Base-by-base conservation (phyloP, 2,888 invertebrate species). In the Epistrophella euchroma region DNA sequence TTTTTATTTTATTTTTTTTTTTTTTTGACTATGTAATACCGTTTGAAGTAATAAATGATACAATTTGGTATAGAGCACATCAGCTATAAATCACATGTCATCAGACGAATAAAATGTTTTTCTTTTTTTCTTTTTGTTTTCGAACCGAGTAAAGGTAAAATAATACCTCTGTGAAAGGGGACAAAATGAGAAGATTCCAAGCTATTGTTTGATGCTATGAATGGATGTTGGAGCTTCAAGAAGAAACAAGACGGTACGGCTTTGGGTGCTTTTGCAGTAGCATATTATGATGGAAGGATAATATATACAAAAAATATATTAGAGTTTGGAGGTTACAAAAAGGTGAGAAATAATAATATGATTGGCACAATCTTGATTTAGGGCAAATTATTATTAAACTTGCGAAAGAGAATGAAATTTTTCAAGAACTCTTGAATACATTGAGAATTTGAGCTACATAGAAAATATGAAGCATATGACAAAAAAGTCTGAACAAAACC, bases 71-170 rank as follows among this genome's bases (percentile, higher is more conserved):
- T 66, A 52, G 37, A 52, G 71, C 52, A 47, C 72, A 72, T 75
- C 56, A 68, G 47, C 72, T 45, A 77, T 85, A 85, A 85, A 85
- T 85, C 85, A 85, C 85, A 77, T 68, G 85, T 62, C 81, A 81
- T 76, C 85, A 64, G 64, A 70, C 60, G 62, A 62, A 71, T 25
- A 62, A 62, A 66, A 73, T 85, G 50, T 25, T 43, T 58, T 25
- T 68, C 35, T 52, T 45, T 28, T 55, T 17, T 68, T 70, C 17
- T 32, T 50, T 79, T 64, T 71, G n/a, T 75, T 45, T 19, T 9
- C 35, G 22, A 47, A 32, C 2, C 13, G 32, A 64, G 56, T 25
- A 25, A 43, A n/a, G 60, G 43, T 45, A 64, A 25, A n/a, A 60
- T 45, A 64, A 43, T 28, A 64, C 25, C 43, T 60, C 3, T 37